Base-by-base conservation (phyloP, 2,888 invertebrate species). In the Asteroscopus sphinx region DNA sequence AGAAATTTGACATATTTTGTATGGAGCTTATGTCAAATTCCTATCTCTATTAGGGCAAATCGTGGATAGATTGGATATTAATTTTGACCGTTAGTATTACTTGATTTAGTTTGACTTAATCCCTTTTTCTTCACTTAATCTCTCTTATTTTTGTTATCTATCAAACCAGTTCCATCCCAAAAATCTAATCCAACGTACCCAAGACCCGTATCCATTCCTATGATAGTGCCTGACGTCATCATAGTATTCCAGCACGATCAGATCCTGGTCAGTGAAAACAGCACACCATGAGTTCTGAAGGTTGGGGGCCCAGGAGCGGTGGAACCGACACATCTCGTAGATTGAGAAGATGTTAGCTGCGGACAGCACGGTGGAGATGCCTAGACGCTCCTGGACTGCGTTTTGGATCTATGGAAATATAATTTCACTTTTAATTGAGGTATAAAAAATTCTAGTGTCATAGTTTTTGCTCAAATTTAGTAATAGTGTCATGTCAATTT, bases 311-410 rank as follows among this genome's bases (percentile, higher is more conserved):
- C 92, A 97, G 1, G 97, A 96, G 72, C 97, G 96, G 68, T 97
- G 96, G 82, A 96, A 97, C 3, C 97, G 95, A 76, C 98, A 98
- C 84, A 96, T 94, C 73, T 97, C 97, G 78, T 96, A 98, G 85
- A 98, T 95, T 4, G 95, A 85, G 63, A 95, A 92, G 7, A 97
- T 88, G 17, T 96, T 85, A 0, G 80, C 87, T 1, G 80, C 35
- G 0, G 86, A 80, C 26, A 93, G 67, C 51, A 85, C 79, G 0
- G 80, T 82, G 2, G 75, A 68, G 67, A 91, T 93, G 54, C 95
- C 96, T 1, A 96, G 79, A 5, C 95, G 91, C 0, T 79, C 77
- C 13, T 95, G 94, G 0, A 96, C 94, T 47, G 92, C 92, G 0
- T 72, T 78, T 65, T 91, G 75, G 0, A 95, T 88, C 85, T 94